These are phyloP conservation scores for Tipula unca DNA, from an alignment of 2,888 invertebrate genomes.

Conservation along the genomic window DNA sequence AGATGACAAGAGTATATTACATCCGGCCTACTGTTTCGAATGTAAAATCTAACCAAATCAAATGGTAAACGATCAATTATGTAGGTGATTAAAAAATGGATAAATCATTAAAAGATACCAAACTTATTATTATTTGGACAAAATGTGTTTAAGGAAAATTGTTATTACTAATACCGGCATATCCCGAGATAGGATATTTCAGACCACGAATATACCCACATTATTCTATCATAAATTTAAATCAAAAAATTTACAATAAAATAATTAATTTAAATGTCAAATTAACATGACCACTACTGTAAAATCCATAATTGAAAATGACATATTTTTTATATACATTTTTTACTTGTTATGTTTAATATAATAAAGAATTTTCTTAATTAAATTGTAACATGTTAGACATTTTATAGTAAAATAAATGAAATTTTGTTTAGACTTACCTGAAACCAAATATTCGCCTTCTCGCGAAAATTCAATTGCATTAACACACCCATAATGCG, in stretches of 20 bases:
- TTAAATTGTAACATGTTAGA: neutral
- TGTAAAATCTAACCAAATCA: no score
- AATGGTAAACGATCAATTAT: no score
- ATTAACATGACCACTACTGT: neutral
- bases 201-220: no score
- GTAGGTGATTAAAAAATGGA: no score
- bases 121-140: no score
- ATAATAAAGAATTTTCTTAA: neutral
- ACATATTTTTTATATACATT: neutral
- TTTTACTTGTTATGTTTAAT: neutral
- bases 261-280: neutral
- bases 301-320: neutral
- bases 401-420: neutral
- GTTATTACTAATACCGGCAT: neutral
- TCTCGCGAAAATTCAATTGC: conserved; percentile 89
- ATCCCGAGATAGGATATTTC: neutral
- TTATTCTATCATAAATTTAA: neutral
- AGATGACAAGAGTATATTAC: no score
- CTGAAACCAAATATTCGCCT: conserved; percentile 80
- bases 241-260: neutral
- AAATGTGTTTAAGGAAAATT: neutral
- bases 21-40: no score
- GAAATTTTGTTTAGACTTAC: conserved; percentile 45
- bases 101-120: no score
- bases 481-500: conserved; percentile 94